These are phyloP conservation scores for Xestoiulus laeticollis DNA, from an alignment of 2,888 invertebrate species.

Conservation along the genomic window DNA sequence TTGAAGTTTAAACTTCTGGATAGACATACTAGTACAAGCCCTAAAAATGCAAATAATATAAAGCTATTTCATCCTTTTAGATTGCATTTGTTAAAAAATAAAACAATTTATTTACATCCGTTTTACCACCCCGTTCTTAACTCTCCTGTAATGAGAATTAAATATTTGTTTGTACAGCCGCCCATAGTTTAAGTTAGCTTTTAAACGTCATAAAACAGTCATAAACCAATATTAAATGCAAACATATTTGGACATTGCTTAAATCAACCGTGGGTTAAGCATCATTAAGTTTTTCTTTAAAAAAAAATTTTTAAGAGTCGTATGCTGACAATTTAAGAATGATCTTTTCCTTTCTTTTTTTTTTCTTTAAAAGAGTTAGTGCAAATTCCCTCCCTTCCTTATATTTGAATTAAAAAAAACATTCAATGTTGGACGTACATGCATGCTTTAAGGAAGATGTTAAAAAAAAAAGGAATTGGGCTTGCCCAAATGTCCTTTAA, in stretches of 20 bases:
- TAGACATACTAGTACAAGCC: too few relatives aligned
- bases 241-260: neutral
- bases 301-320: neutral
- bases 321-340: neutral
- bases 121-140: neutral
- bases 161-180: neutral
- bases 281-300: neutral
- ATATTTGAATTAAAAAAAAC: neutral
- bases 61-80: neutral
- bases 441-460: neutral
- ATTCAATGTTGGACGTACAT: neutral
- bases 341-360: neutral
- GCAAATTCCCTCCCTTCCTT: neutral
- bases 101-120: neutral
- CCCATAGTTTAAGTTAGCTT: neutral
- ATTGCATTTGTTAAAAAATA: neutral
- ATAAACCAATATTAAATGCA: neutral
- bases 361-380: neutral
- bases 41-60: neutral
- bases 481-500: conserved; percentile 21
- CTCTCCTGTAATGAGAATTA: neutral
- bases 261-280: neutral
- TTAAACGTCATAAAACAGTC: neutral
- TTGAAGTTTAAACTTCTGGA: too few relatives aligned
- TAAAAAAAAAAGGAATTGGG: neutral